Evolutionary conservation across 2,888 invertebrate species (phyloP), one percentile per base, ranked within the genome.

Genomic region (Drosophila basisetae): DNA sequence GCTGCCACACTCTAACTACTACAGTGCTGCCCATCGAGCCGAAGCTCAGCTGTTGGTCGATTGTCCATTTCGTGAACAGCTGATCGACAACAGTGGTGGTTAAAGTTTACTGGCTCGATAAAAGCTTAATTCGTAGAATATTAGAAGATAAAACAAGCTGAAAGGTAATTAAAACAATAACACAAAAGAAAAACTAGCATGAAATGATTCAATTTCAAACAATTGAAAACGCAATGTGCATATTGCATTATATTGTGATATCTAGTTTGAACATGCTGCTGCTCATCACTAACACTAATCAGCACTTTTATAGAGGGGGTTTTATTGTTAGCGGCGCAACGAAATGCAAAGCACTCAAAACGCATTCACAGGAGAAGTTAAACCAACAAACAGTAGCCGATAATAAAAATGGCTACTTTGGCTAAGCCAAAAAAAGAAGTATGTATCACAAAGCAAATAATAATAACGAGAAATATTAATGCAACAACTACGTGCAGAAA

Each of bases 371-470:
- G 18, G 35, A 5, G 25, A 53, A 65, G n/a, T 39, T 31, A 9
- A 13, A 16, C 6, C 39, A 39, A 65, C 39, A 62, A 28, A 13
- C 22, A 25, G 67, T 64, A 62, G n/a, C 18, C 22, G 28, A 35
- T 28, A 49, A 47, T 16, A 60, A 84, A 76, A 69, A 93, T 93
- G 93, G 93, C 93, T 50, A 93, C 93, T 31, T 83, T 93, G 76
- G 91, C 90, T 22, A 93, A 91, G 69, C 91, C 93, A 22, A 92
- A 91, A 80, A 91, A 89, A 66, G 85, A 85, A 82, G 93, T 93
- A 88, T 78, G 74, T 68, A 68, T 37, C n/a, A 11, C 31, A 13
- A 30, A 10, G n/a, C 1, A 25, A 6, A 25, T 18, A 47, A 39
- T 39, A 30, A 10, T 16, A 9, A 7, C 58, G 41, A 25, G 16